phyloP scores from a whole-genome alignment of 2,888 invertebrate species.

The Amphipoea oculea region DNA sequence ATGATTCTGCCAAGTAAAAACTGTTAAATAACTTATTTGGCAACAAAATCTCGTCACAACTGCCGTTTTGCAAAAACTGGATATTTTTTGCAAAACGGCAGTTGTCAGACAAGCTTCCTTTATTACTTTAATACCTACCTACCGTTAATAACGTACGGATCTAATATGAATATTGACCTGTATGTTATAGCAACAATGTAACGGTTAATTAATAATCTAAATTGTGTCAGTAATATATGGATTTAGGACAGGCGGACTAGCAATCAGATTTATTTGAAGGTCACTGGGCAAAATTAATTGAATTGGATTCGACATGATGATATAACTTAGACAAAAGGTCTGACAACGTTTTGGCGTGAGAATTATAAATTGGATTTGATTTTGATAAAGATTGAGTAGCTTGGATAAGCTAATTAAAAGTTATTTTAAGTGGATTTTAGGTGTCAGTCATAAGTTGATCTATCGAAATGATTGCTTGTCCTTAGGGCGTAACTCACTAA shows the following conservation, averaged over 20 bases:
- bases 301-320: slow-evolving; percentile 21
- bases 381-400: slow-evolving; percentile 1
- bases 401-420: background rate
- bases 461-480: background rate
- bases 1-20: background rate
- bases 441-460: background rate
- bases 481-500: too few species aligned
- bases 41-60: slow-evolving; percentile 29
- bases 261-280: slow-evolving; percentile 31
- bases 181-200: slow-evolving; percentile 39
- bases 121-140: slow-evolving; percentile 12
- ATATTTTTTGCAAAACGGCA: slow-evolving; percentile 39
- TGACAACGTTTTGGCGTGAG: slow-evolving; percentile 34
- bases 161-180: slow-evolving; percentile 51
- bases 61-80: too few species aligned
- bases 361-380: slow-evolving; percentile 27
- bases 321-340: slow-evolving; percentile 25
- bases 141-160: slow-evolving; percentile 54
- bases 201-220: slow-evolving; percentile 53
- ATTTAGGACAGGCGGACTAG: slow-evolving; percentile 31
- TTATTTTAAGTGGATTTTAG: background rate
- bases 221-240: slow-evolving; percentile 56
- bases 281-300: slow-evolving; percentile 35
- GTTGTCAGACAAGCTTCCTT: slow-evolving; percentile 36
- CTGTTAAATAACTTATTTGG: slow-evolving; percentile 26